These are phyloP conservation scores for Epinephelus malabaricus DNA, from an alignment of 2,797 vertebrate species.

Conservation along the genomic window DNA sequence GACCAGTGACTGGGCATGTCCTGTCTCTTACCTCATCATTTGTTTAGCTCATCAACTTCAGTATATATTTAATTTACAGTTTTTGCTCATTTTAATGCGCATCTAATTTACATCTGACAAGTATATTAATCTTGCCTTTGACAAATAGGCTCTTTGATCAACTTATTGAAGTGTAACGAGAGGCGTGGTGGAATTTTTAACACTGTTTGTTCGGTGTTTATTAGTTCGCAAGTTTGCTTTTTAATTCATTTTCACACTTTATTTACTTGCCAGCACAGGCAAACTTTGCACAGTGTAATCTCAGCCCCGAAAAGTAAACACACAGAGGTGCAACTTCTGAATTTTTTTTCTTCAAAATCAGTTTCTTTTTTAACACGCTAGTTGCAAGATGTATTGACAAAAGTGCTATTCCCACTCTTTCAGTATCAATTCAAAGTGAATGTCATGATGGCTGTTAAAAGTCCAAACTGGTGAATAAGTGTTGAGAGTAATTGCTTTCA, in stretches of 20 bases:
- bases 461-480: constrained; percentile 5
- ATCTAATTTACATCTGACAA: constrained; percentile 35
- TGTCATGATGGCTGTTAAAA: constrained; percentile 3
- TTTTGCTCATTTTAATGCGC: constrained; percentile 13
- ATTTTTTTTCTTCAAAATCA: not conserved
- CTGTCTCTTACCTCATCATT: constrained; percentile 19
- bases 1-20: constrained; percentile 47
- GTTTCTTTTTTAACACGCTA: not conserved
- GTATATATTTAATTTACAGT: not conserved
- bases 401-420: not conserved
- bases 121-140: constrained; percentile 32
- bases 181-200: not conserved
- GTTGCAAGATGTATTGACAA: constrained; percentile 2
- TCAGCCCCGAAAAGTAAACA: constrained; percentile 6
- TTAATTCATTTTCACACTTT: constrained; percentile 22
- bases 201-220: constrained; percentile 29
- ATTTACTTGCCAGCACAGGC: constrained; percentile 10
- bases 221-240: constrained; percentile 24
- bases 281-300: constrained; percentile 8
- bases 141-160: constrained; percentile 41
- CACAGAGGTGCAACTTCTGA: not conserved
- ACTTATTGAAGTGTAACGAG: constrained; percentile 3
- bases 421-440: constrained; percentile 18
- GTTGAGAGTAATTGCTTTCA: constrained; percentile 19
- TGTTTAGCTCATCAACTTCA: constrained; percentile 10